Evolutionary conservation across 2,113 vertebrate genomes (phyloP), one percentile per base, ranked within the genome.

Genomic region (Talpa occidentalis): DNA sequence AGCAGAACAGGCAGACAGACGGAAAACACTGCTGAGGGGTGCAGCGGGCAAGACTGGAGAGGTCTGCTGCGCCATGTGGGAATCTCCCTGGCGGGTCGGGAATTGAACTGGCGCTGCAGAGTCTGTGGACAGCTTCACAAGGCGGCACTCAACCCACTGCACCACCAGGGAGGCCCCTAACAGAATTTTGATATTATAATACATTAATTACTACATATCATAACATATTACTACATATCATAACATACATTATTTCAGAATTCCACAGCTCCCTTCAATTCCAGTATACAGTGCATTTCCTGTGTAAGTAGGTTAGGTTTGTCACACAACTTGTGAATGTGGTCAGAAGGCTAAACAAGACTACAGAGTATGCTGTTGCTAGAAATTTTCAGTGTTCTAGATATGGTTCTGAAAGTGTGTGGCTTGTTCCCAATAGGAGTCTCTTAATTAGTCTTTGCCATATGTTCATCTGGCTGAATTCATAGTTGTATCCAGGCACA

Each of bases 391-490:
- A 84, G 15, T 87, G 85, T 84, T 90, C 92, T 81, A 95, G 93
- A 95, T 84, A 73, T n/a, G 66, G 32, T n/a, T 96, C 70, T 52
- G 72, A 87, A 92, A 80, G 62, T 69, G 35, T 30, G 59, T 52
- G 76, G 70, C 83, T 93, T 83, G 30, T 69, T 96, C 86, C 94
- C 94, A 77, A 64, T 35, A 67, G 87, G 93, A 87, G 84, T 70
- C 88, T 91, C 87, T 89, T 95, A 97, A 97, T 96, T 96, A 96
- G 93, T 83, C 89, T 96, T 73, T 77, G 70, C 95, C 96, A 81
- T 96, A 96, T 97, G 97, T 49, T 96, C 80, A 44, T 95, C 92
- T 95, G 94, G 80, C 90, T 77, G 49, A 49, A 62, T 91, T 84
- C 90, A 90, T 22, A 49, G 66, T 14, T 90, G 69, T 56, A 52